Percentiles rank a stretch among this genome's conserved stretches.
These are phyloP conservation scores for Ormyrus thymus DNA, from an alignment of 2,888 invertebrate genomes.

Conservation along the genomic window DNA sequence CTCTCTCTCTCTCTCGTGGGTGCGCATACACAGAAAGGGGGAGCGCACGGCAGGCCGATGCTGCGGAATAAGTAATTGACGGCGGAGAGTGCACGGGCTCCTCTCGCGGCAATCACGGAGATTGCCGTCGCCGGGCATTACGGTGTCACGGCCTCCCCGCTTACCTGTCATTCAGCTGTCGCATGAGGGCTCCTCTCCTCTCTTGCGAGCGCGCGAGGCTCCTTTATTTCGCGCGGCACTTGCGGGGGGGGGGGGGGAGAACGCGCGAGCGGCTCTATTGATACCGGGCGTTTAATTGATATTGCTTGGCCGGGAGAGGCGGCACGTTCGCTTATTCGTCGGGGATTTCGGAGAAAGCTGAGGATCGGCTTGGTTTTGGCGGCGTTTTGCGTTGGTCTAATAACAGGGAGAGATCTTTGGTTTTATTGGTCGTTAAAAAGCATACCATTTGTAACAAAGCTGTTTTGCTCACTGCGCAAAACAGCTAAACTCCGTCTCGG, in stretches of 20 bases:
- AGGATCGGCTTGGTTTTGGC: no score
- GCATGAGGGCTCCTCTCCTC: slow-evolving; percentile 50
- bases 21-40: neutral
- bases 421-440: no score
- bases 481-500: no score
- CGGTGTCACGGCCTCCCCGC: slow-evolving; percentile 68
- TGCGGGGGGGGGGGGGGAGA: neutral
- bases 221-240: neutral
- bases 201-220: neutral
- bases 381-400: no score
- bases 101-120: slow-evolving; percentile 38
- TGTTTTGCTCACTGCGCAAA: no score
- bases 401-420: no score
- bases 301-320: slow-evolving; percentile 5
- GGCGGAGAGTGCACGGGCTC: slow-evolving; percentile 47
- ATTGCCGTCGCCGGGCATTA: slow-evolving; percentile 60
- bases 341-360: neutral
- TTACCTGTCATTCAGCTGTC: slow-evolving; percentile 72
- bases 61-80: slow-evolving; percentile 64
- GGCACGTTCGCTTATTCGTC: neutral
- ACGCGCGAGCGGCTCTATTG: neutral
- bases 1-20: neutral
- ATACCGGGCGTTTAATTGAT: slow-evolving; percentile 21
- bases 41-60: neutral
- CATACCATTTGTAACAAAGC: no score